Conservation (phyloP, 2,888 invertebrate species). For the Harmothoe impar region DNA sequence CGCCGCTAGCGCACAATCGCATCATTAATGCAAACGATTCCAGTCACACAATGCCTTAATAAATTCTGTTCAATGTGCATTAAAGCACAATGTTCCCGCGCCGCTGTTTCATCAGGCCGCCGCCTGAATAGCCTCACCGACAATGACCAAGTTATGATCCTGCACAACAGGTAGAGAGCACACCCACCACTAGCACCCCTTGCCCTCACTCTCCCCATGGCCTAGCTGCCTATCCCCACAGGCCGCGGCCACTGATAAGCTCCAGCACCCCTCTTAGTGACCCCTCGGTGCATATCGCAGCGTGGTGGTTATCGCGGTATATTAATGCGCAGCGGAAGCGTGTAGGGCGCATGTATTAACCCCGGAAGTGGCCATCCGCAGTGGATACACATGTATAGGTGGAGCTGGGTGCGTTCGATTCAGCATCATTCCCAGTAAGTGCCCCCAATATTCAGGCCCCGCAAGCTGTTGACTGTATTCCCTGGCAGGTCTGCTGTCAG, state of each 20-base stretch:
- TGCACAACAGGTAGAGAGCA: conserved; percentile 17
- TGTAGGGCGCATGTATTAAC: background rate
- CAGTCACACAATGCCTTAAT: conserved; percentile 45
- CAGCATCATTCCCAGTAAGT: too few species aligned
- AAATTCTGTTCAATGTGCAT: conserved; percentile 42
- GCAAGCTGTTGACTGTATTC: too few species aligned
- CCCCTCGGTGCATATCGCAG: conserved; percentile 6
- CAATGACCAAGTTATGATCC: conserved; percentile 16
- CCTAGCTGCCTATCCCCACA: background rate
- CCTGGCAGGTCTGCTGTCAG: too few species aligned
- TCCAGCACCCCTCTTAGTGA: background rate
- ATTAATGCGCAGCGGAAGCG: background rate
- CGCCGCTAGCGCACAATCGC: conserved; percentile 2
- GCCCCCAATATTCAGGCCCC: too few species aligned
- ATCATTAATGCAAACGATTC: conserved; percentile 45
- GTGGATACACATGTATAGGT: conserved; percentile 21
- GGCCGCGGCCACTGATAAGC: background rate
- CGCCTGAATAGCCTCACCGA: background rate
- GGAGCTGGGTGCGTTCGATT: background rate
- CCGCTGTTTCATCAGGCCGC: background rate
- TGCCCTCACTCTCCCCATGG: background rate
- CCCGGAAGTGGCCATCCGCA: background rate
- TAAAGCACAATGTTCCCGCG: conserved; percentile 33
- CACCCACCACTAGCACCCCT: background rate
- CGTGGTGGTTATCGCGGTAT: conserved; percentile 2